A percentile compares a stretch with the other conserved stretches of the same genome.
phyloP scores from a whole-genome alignment of 2,113 vertebrate genomes.

The Setophaga kirtlandii region DNA sequence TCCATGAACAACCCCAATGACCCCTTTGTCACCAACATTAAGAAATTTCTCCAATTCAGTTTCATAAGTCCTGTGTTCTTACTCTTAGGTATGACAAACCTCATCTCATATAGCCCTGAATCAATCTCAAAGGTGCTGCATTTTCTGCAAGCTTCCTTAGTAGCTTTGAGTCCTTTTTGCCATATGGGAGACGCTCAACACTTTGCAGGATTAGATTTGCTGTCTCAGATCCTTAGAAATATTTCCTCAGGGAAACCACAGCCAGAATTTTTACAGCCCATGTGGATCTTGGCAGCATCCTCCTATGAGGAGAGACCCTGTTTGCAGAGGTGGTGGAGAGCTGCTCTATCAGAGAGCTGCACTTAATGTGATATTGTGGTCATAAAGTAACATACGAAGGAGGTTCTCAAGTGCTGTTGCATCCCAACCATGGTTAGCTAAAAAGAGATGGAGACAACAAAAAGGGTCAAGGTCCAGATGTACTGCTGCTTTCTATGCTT shows the following conservation, averaged over 20 bases:
- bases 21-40: constrained; percentile 77
- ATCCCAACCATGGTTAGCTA: background rate
- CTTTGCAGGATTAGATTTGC: background rate
- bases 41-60: constrained; percentile 75
- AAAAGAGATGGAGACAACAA: background rate
- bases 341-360: background rate
- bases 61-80: constrained; percentile 69
- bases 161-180: background rate
- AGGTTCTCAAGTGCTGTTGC: background rate
- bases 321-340: background rate
- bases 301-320: background rate
- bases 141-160: background rate
- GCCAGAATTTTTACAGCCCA: background rate
- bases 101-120: background rate
- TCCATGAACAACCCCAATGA: constrained; percentile 79
- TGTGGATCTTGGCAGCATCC: background rate
- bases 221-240: background rate
- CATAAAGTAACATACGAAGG: background rate
- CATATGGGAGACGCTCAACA: background rate
- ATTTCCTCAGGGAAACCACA: background rate
- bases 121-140: rapidly evolving
- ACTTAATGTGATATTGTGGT: background rate
- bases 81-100: constrained; percentile 51
- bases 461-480: background rate
- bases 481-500: background rate